Percentiles rank a stretch among this genome's conserved stretches.
These are phyloP conservation scores for Cygnus atratus DNA, from an alignment of 2,113 vertebrate species.

Conservation along the genomic window DNA sequence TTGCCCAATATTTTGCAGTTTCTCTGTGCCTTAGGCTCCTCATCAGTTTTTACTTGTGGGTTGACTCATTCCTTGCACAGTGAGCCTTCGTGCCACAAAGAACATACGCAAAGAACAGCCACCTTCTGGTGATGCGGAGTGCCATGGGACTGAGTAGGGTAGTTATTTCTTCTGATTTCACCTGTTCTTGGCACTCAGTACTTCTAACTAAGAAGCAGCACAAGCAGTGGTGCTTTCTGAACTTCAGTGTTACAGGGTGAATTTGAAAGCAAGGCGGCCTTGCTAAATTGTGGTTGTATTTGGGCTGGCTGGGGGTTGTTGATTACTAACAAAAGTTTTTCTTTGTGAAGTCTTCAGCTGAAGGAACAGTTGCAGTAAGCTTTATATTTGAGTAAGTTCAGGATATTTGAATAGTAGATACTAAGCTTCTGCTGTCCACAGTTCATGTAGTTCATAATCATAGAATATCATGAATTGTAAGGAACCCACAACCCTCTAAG, in stretches of 20 bases:
- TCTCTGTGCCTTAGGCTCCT: background rate
- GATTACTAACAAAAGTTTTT: background rate
- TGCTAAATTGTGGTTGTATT: background rate
- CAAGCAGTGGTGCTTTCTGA: background rate
- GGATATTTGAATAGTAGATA: background rate
- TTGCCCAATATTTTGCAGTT: background rate
- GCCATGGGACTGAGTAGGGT: background rate
- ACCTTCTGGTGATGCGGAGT: background rate
- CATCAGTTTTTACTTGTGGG: rapidly evolving
- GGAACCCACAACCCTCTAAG: no score
- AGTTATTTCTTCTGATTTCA: background rate
- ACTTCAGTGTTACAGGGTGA: rapidly evolving
- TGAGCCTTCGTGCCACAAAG: background rate
- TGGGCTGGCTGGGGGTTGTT: background rate
- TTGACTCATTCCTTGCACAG: background rate
- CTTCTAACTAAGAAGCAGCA: background rate
- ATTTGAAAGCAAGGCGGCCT: background rate
- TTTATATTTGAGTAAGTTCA: background rate
- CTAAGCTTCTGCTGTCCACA: background rate
- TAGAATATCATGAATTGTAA: no score
- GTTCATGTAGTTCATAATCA: background rate
- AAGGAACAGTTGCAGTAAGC: background rate
- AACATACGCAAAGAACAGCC: background rate
- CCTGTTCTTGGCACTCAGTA: background rate
- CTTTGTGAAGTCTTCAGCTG: background rate